Conservation (phyloP, 2,888 invertebrate genomes). For the Metellina segmentata region DNA sequence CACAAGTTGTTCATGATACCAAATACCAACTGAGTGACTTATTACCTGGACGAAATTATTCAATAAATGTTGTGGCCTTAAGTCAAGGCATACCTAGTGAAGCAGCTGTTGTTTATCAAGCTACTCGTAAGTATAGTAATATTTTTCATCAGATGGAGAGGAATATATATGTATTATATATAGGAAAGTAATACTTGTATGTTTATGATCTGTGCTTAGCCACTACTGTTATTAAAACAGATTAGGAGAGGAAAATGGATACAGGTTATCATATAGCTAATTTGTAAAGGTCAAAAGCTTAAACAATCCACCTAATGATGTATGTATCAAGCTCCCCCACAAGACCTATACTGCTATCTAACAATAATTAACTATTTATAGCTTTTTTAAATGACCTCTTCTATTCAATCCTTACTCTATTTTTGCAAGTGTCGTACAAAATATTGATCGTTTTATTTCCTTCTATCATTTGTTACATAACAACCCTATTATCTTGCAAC, state of each 20-base stretch:
- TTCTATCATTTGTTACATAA: neutral
- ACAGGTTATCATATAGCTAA: too few species aligned
- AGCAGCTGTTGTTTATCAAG: constrained; percentile 87
- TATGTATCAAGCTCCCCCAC: too few species aligned
- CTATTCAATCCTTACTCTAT: too few species aligned
- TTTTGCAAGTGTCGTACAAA: neutral
- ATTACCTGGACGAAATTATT: constrained; percentile 93
- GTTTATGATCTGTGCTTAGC: too few species aligned
- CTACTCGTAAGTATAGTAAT: constrained; percentile 84
- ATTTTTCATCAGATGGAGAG: neutral
- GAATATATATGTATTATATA: too few species aligned
- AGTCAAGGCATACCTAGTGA: constrained; percentile 91
- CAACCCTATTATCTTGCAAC: neutral
- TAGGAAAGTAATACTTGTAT: neutral
- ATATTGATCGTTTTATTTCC: neutral
- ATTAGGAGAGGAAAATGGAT: too few species aligned
- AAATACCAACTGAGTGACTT: constrained; percentile 86
- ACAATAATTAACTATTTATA: too few species aligned
- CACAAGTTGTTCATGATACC: constrained; percentile 78
- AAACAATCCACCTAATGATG: too few species aligned
- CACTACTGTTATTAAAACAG: too few species aligned
- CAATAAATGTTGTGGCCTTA: constrained; percentile 90
- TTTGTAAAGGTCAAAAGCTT: too few species aligned
- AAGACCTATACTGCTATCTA: too few species aligned
- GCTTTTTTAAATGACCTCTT: too few species aligned